Base-by-base conservation (phyloP, 2,888 invertebrate species). In the Clivina fossor region DNA sequence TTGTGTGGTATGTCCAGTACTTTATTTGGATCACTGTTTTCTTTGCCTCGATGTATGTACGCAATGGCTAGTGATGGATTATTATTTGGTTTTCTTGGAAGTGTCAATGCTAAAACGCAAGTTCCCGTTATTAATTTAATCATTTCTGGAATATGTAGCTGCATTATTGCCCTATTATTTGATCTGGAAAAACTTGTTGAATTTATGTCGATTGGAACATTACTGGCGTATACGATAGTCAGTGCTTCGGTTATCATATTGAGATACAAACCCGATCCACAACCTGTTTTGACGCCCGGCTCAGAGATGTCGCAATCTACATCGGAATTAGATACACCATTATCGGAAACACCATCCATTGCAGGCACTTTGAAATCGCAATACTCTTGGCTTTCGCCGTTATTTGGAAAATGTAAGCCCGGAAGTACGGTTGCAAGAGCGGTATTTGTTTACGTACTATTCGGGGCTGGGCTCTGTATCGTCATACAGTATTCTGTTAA, bases 1-100 rank as follows among this genome's bases (percentile, higher is more conserved):
- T 81, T 93, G 2, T 90, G 90, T 65, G 93, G 93, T n/a, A 91
- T 94, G 90, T 91, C 91, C 0, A 92, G 91, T 0, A 90, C 90
- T 1, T 75, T 93, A 2, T 80, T 93, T 49, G 93, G 93, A 1
- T 90, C 91, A 0, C 76, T 93, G 13, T 93, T 90, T 71, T 88
- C 93, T 1, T 74, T 94, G 5, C 93, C 93, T 0, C 80, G 91
- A 15, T 89, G 90, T 65, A 83, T 93, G 74, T 94, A 93, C 66
- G 88, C 93, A 1, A 94, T 94, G 93, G 91, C 93, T 0, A 80
- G 84, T 19, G 94, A 94, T 67, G 93, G 93, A 1, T 76, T 94
- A 8, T 76, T 94, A 9, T 94, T 94, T 67, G 80, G 85, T 33
- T 88, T 86, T 65, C 77, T 91, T 30, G 89, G 89, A 4, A 83